Percentiles rank a stretch among this genome's conserved stretches.
Evolutionary conservation across 2,888 invertebrate species (phyloP).

Genomic region (Malacosoma neustria): DNA sequence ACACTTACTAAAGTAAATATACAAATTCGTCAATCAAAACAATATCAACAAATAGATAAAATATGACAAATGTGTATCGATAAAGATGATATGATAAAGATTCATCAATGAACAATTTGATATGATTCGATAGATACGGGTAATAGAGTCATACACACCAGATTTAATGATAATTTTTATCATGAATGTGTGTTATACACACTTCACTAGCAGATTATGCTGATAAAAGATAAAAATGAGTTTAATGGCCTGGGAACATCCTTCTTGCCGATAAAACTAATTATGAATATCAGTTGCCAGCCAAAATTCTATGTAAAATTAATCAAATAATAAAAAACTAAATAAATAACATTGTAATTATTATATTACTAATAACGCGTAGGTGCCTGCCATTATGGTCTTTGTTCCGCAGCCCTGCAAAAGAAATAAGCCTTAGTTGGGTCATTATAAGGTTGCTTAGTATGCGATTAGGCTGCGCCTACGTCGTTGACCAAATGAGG

Average conservation of each 20-base stretch:
- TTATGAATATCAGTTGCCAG: not conserved
- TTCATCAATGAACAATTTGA: slow-evolving; percentile 38
- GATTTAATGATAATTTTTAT: slow-evolving; percentile 61
- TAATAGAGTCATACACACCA: slow-evolving; percentile 30
- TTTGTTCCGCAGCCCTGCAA: slow-evolving; percentile 55
- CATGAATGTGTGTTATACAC: slow-evolving; percentile 33
- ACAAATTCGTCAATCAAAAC: slow-evolving; percentile 47
- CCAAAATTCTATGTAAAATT: slow-evolving; percentile 2
- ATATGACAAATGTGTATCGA: slow-evolving; percentile 18
- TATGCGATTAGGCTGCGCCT: slow-evolving; percentile 60
- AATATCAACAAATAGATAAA: slow-evolving; percentile 23
- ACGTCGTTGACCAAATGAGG: slow-evolving; percentile 70
- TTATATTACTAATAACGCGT: slow-evolving; percentile 45
- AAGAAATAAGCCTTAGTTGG: slow-evolving; percentile 53
- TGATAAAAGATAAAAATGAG: slow-evolving; percentile 57
- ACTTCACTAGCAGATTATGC: slow-evolving; percentile 45
- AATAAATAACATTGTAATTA: slow-evolving; percentile 40
- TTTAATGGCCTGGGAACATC: slow-evolving; percentile 51
- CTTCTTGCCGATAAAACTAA: slow-evolving; percentile 19
- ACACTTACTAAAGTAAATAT: slow-evolving; percentile 42
- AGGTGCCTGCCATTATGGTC: slow-evolving; percentile 49
- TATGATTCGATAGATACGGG: slow-evolving; percentile 33
- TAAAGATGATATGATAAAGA: slow-evolving; percentile 41
- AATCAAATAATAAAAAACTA: slow-evolving; percentile 15
- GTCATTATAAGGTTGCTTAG: slow-evolving; percentile 67